Evolutionary conservation across 2,113 vertebrate genomes (phyloP).

Genomic region (Corapipo altera): DNA sequence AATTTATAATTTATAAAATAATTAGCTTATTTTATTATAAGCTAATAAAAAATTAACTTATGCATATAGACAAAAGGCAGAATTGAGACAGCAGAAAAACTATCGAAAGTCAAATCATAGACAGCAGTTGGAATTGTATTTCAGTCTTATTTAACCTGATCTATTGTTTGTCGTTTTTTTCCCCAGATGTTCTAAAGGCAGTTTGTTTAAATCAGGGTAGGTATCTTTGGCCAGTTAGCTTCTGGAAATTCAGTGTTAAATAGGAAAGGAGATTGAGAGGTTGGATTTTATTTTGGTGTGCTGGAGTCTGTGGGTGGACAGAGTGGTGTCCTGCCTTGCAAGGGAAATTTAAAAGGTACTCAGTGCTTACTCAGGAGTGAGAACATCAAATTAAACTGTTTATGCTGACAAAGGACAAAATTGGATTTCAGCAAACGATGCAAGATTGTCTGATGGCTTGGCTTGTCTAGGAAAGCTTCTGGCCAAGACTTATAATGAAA

Average conservation of each 20-base stretch:
- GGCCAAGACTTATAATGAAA: conserved; percentile 87
- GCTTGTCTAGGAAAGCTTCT: conserved; percentile 82
- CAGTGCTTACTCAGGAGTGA: conserved; percentile 95
- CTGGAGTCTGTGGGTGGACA: conserved; percentile 71
- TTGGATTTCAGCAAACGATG: conserved; percentile 89
- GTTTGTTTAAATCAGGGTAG: background rate
- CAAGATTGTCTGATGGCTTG: conserved; percentile 90
- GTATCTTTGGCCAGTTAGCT: background rate
- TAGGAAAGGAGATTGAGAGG: background rate
- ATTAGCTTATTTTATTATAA: background rate
- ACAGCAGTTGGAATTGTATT: background rate
- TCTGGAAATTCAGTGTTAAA: background rate
- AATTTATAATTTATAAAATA: background rate
- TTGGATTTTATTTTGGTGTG: background rate
- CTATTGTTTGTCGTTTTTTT: fast-evolving
- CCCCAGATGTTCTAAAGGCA: fast-evolving
- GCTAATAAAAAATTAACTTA: background rate
- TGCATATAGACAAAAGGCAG: background rate
- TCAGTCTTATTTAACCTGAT: background rate
- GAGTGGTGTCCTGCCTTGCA: conserved; percentile 75
- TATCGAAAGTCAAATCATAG: background rate
- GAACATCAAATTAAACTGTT: conserved; percentile 95
- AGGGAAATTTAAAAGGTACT: conserved; percentile 79
- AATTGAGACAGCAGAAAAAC: background rate
- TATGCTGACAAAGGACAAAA: conserved; percentile 98